Conservation (phyloP, 53 echinoderm and acorn worm genomes). For the Paelopatides confundens region DNA sequence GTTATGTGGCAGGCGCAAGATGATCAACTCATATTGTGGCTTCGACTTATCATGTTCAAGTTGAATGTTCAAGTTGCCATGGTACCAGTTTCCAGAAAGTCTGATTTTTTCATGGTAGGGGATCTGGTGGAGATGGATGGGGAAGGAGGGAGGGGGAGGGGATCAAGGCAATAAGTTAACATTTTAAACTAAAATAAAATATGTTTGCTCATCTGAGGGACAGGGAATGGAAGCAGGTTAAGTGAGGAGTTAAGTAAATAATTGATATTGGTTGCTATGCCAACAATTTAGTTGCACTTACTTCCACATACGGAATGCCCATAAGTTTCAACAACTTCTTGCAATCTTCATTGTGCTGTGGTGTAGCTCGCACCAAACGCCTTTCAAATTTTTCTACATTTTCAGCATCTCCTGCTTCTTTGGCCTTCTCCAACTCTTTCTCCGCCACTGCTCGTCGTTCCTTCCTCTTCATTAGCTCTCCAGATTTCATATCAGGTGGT, state of each 20-base stretch:
- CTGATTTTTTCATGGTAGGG: too few relatives aligned
- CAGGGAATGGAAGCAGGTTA: too few relatives aligned
- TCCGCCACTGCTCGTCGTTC: conserved; percentile 93
- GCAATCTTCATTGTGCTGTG: conserved; percentile 95
- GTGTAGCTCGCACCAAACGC: conserved; percentile 85
- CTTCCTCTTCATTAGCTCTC: conserved; percentile 87
- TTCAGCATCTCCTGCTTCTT: conserved; percentile 89
- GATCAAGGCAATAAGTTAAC: too few relatives aligned
- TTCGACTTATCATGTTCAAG: conserved; percentile 72
- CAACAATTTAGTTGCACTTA: conserved; percentile 41
- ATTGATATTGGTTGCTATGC: too few relatives aligned
- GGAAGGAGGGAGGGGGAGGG: too few relatives aligned
- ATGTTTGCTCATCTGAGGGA: too few relatives aligned
- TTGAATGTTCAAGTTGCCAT: too few relatives aligned
- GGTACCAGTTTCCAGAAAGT: too few relatives aligned
- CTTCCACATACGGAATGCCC: conserved; percentile 88
- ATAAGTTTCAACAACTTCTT: conserved; percentile 83
- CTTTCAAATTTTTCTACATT: conserved; percentile 91
- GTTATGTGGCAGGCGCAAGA: too few relatives aligned
- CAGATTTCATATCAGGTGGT: conserved; percentile 98
- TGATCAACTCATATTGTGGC: conserved; percentile 97
- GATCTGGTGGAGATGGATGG: too few relatives aligned
- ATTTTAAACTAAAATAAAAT: too few relatives aligned
- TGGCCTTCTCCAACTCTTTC: conserved; percentile 94
- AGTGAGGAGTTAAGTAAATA: too few relatives aligned